phyloP scores from a whole-genome alignment of 1,140 invertebrate species.

The Drosophila navojoa region DNA sequence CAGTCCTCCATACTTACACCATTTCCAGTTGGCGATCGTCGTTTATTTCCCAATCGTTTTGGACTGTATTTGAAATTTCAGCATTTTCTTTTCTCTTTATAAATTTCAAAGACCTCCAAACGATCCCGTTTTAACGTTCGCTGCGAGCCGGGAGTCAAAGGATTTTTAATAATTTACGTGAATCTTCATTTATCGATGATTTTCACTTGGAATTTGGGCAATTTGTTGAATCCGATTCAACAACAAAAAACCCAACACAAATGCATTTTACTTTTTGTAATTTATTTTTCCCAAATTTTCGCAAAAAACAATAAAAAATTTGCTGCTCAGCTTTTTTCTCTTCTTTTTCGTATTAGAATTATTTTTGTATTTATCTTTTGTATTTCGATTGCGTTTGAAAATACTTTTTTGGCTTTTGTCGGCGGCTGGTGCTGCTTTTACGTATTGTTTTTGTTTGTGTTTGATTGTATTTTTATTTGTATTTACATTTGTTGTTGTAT shows the following conservation, averaged over 20 bases:
- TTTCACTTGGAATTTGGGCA: slow-evolving; percentile 34
- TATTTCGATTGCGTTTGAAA: slow-evolving; percentile 57
- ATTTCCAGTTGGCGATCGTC: slow-evolving; percentile 46
- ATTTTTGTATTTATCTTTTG: slow-evolving; percentile 23
- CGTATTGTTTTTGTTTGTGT: slow-evolving; percentile 56
- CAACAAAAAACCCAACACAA: slow-evolving; percentile 65
- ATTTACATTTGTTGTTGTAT: slow-evolving; percentile 61
- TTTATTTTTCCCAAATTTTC: slow-evolving; percentile 25
- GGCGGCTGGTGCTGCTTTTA: slow-evolving; percentile 36
- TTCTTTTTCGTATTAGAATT: slow-evolving; percentile 33
- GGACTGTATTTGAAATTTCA: slow-evolving; percentile 67
- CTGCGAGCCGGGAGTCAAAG: slow-evolving; percentile 51
- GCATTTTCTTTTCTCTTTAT: slow-evolving; percentile 44
- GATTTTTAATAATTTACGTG: slow-evolving; percentile 7
- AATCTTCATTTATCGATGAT: slow-evolving; percentile 9
- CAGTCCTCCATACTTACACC: slow-evolving; percentile 58
- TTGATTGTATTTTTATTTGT: slow-evolving; percentile 68
- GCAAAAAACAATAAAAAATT: slow-evolving; percentile 73
- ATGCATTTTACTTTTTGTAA: slow-evolving; percentile 29
- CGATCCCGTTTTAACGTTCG: slow-evolving; percentile 48
- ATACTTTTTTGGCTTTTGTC: slow-evolving; percentile 51
- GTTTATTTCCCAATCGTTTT: slow-evolving; percentile 51
- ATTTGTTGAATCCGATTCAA: slow-evolving; percentile 64
- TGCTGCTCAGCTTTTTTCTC: slow-evolving; percentile 19
- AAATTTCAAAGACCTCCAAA: slow-evolving; percentile 58